Evolutionary conservation across 2,113 vertebrate genomes (phyloP).

Genomic region (Petrocephalus microphthalmus): DNA sequence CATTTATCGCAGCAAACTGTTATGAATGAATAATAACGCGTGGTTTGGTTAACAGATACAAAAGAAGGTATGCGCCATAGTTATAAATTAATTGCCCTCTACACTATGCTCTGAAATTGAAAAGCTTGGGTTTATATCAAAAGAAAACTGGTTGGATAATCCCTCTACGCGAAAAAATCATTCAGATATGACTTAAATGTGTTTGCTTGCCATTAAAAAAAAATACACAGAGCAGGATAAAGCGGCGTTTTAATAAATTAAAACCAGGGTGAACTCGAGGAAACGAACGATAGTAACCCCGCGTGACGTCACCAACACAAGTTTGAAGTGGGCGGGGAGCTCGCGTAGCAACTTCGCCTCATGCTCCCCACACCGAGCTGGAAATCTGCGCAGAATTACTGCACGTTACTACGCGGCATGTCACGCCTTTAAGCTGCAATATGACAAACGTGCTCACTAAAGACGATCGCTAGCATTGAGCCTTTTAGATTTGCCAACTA

Average conservation of each 20-base stretch:
- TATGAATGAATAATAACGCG: background rate
- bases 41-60: background rate
- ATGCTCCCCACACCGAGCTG: background rate
- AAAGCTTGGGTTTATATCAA: background rate
- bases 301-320: constrained; percentile 42
- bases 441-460: background rate
- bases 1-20: background rate
- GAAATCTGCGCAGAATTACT: background rate
- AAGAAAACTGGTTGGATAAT: too few relatives aligned
- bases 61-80: background rate
- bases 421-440: background rate
- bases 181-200: background rate
- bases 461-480: background rate
- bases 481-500: background rate
- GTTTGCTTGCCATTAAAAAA: background rate
- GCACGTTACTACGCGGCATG: background rate
- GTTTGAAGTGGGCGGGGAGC: constrained; percentile 48
- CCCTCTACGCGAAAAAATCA: background rate
- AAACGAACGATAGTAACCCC: constrained; percentile 82
- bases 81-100: background rate
- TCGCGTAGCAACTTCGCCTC: constrained; percentile 22
- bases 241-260: background rate
- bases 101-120: background rate
- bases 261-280: constrained; percentile 41
- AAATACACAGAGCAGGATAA: background rate